phyloP scores from a whole-genome alignment of 2,888 invertebrate species.

The Acleris literana region DNA sequence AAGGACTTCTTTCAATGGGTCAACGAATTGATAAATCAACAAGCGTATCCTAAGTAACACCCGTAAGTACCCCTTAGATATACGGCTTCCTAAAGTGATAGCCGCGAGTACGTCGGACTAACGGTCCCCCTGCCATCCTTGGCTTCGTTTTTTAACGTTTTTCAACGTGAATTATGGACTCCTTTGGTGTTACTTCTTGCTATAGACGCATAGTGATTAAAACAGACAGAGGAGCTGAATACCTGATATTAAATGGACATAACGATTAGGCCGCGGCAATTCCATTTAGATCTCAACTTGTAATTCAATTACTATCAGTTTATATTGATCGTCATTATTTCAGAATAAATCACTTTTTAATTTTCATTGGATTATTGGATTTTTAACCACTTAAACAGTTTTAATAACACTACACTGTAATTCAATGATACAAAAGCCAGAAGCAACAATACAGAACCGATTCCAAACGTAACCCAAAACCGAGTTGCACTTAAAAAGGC shows the following conservation, averaged over 20 bases:
- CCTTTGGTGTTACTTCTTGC: slow-evolving; percentile 19
- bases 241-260: neutral
- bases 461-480: slow-evolving; percentile 68
- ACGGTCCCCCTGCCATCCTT: slow-evolving; percentile 53
- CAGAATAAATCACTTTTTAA: too few relatives aligned
- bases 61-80: slow-evolving; percentile 37
- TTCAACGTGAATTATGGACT: slow-evolving; percentile 31
- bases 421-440: slow-evolving; percentile 14
- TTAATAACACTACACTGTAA: slow-evolving; percentile 8
- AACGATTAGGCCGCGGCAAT: neutral
- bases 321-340: too few relatives aligned
- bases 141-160: slow-evolving; percentile 48
- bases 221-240: neutral
- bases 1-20: slow-evolving; percentile 3
- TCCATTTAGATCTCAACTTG: neutral
- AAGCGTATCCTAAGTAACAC: slow-evolving; percentile 27
- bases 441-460: slow-evolving; percentile 46
- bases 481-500: slow-evolving; percentile 68
- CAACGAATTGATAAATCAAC: slow-evolving; percentile 22
- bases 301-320: neutral
- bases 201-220: slow-evolving; percentile 12
- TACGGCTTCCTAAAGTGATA: slow-evolving; percentile 46
- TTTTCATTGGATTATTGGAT: too few relatives aligned
- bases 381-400: too few relatives aligned
- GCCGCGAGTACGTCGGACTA: slow-evolving; percentile 54